These are phyloP conservation scores for Pteromalus puparum DNA, from an alignment of 1,140 invertebrate species.

Conservation along the genomic window DNA sequence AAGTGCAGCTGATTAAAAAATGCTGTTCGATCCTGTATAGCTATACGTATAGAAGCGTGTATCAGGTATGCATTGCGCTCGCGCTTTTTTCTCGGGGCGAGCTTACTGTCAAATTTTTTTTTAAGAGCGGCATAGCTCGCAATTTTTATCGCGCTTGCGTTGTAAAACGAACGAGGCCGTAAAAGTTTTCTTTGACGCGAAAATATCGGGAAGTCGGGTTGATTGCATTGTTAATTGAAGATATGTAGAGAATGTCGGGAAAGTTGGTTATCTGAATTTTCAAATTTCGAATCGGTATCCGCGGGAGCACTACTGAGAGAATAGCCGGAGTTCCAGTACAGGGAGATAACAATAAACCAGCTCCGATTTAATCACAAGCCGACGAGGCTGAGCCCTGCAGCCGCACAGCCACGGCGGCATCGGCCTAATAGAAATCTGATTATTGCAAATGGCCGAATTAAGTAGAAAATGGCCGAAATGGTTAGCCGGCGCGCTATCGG, in stretches of 20 bases:
- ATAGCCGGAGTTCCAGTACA: neutral
- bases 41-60: too few relatives aligned
- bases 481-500: neutral
- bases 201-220: neutral
- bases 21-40: too few relatives aligned
- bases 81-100: too few relatives aligned
- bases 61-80: too few relatives aligned
- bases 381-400: neutral
- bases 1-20: too few relatives aligned
- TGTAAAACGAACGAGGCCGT: neutral
- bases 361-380: neutral
- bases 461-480: slow-evolving; percentile 40
- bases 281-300: neutral
- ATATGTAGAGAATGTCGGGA: neutral
- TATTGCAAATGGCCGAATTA: slow-evolving; percentile 11
- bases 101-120: neutral
- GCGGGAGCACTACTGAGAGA: neutral
- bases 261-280: neutral
- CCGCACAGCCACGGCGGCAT: neutral
- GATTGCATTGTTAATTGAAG: neutral
- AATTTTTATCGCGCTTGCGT: neutral
- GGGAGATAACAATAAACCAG: neutral
- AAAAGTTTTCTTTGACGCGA: neutral
- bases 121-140: neutral
- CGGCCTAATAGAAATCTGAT: slow-evolving; percentile 20